A percentile compares a stretch with the other conserved stretches of the same genome.
Conservation (phyloP, 1,140 invertebrate species). For the Stegodyphus dumicola region DNA sequence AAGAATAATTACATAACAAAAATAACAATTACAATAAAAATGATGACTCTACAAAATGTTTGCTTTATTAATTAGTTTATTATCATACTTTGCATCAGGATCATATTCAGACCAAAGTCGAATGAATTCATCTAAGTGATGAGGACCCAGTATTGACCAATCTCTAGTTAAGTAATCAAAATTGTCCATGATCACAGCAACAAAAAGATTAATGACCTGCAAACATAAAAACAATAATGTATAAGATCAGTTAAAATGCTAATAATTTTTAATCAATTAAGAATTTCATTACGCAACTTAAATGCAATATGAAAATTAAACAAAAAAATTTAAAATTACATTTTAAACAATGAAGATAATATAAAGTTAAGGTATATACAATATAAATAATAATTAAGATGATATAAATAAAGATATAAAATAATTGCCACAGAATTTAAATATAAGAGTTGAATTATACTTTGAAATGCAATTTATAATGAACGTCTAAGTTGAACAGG, state of each 20-base stretch:
- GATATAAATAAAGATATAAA: too few relatives aligned
- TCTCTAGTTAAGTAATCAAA: constrained; percentile 99
- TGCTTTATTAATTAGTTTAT: not conserved
- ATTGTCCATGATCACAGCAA: constrained; percentile 99
- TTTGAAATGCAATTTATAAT: too few relatives aligned
- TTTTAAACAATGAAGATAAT: not conserved
- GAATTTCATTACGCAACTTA: too few relatives aligned
- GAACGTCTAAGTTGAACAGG: too few relatives aligned
- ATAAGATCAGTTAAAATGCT: not conserved
- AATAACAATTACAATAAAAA: too few relatives aligned
- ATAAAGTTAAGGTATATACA: not conserved
- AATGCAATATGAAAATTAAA: constrained; percentile 82
- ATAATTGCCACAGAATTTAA: too few relatives aligned
- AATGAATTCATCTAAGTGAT: constrained; percentile 99
- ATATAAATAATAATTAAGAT: too few relatives aligned
- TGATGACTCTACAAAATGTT: too few relatives aligned
- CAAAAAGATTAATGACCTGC: constrained; percentile 96
- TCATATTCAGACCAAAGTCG: constrained; percentile 99
- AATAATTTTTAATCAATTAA: constrained; percentile 87
- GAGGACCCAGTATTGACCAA: constrained; percentile 98
- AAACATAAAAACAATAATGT: not conserved
- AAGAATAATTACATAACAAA: too few relatives aligned
- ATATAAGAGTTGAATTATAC: too few relatives aligned
- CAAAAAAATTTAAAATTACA: too few relatives aligned
- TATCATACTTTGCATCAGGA: constrained; percentile 83